A percentile compares a stretch with the other conserved stretches of the same genome.
Evolutionary conservation across 1,140 invertebrate genomes (phyloP).

Genomic region (Calliopsis andreniformis): DNA sequence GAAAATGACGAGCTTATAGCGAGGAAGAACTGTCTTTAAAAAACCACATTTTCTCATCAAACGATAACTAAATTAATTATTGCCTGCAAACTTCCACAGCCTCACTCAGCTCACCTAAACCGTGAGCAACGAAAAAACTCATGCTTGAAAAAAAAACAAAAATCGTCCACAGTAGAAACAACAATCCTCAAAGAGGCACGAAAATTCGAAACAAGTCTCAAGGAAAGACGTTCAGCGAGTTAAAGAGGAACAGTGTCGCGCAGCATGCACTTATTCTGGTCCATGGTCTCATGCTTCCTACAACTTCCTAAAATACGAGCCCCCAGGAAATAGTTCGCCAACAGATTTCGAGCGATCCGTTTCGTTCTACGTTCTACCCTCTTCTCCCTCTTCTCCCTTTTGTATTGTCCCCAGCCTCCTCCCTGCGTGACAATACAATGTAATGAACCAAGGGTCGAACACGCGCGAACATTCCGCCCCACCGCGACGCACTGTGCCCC

Average conservation of each 20-base stretch:
- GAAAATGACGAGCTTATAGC: no score
- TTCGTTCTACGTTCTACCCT: conserved; percentile 63
- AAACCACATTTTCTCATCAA: no score
- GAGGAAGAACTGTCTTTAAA: no score
- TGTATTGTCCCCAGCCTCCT: not conserved
- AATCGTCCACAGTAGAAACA: not conserved
- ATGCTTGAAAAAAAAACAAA: no score
- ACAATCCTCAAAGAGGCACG: not conserved
- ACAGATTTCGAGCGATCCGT: conserved; percentile 57
- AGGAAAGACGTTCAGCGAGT: conserved; percentile 1
- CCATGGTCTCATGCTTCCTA: conserved; percentile 68
- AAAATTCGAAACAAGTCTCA: conserved; percentile 4
- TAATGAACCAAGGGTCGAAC: conserved; percentile 27
- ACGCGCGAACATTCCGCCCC: not conserved
- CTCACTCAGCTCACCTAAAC: no score
- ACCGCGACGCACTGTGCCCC: not conserved
- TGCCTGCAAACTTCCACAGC: no score
- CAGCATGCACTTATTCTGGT: conserved; percentile 58
- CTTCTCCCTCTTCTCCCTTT: conserved; percentile 18
- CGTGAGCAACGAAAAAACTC: no score
- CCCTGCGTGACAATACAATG: conserved; percentile 9
- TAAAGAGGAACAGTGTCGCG: conserved; percentile 48
- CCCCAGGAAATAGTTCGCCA: conserved; percentile 68
- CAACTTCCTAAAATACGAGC: conserved; percentile 74
- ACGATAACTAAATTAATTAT: no score